Evolutionary conservation across 2,888 invertebrate species (phyloP).

Genomic region (Andricus quercusramuli): DNA sequence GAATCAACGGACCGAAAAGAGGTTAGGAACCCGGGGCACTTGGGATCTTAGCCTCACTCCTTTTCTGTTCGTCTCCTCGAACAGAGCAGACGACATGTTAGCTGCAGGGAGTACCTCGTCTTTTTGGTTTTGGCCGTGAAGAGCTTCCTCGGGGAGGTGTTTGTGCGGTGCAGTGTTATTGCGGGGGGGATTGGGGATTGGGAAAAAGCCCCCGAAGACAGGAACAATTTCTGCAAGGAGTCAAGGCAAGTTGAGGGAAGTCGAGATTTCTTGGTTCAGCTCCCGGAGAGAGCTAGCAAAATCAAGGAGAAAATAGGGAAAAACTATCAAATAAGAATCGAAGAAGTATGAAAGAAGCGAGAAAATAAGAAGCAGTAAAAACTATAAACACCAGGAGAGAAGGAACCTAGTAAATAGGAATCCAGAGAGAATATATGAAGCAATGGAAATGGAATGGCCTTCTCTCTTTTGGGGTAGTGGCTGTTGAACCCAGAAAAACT

Average conservation of each 20-base stretch:
- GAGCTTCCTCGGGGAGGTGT: slow-evolving; percentile 65
- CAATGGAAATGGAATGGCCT: slow-evolving; percentile 2
- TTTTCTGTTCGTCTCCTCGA: slow-evolving; percentile 6
- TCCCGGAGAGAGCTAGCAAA: slow-evolving; percentile 34
- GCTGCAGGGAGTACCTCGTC: slow-evolving; percentile 77
- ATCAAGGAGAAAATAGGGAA: slow-evolving; percentile 6
- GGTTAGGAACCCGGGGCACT: slow-evolving; percentile 1
- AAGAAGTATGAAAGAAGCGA: neutral
- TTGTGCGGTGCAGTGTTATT: too few species aligned
- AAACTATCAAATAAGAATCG: neutral
- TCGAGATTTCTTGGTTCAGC: neutral
- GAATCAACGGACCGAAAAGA: neutral
- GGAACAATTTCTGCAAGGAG: slow-evolving; percentile 3
- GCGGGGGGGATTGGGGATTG: slow-evolving; percentile 47
- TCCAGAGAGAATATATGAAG: neutral
- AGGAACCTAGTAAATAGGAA: slow-evolving; percentile 30
- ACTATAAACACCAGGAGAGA: slow-evolving; percentile 13
- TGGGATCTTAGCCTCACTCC: neutral
- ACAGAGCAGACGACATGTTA: slow-evolving; percentile 79
- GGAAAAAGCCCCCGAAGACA: slow-evolving; percentile 32
- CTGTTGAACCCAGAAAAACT: neutral
- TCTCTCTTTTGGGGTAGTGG: slow-evolving; percentile 7
- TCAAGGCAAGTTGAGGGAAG: slow-evolving; percentile 36
- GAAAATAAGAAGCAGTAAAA: neutral
- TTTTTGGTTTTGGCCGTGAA: slow-evolving; percentile 71